Base-by-base conservation (phyloP, 2,888 invertebrate species). In the Stenodera caucasica region DNA sequence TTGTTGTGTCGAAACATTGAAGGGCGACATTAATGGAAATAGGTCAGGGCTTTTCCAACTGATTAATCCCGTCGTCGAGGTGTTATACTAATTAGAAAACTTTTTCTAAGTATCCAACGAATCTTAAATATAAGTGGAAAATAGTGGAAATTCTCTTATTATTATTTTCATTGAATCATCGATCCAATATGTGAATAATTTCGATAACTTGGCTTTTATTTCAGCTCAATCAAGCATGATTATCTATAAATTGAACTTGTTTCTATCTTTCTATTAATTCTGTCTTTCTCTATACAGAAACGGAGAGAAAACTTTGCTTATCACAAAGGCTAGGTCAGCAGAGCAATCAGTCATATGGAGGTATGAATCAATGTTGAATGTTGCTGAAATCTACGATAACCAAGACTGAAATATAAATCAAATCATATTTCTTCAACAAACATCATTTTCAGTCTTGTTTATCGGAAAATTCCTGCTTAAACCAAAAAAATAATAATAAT, bases 321-420 rank as follows among this genome's bases (percentile, higher is more conserved):
- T 80, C 78, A 80, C 80, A 76, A 80, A 80, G 78, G 80, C 80
- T 77, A 78, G 80, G 75, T 80, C 80, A 73, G 80, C 80, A 74
- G 80, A 80, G 77, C 80, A 80, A 74, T 77, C 79, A 68, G 77
- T 78, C 75, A 78, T 78, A 77, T 80, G 80, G 78, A 79, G 80
- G 78, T 80, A 80, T 75, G 77, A 69, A 69, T 72, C 64, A 63
- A 70, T 72, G 65, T 70, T 68, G 64, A 65, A 65, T 70, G 67
- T 64, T 56, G 60, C 56, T 61, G 53, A 53, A 55, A 52, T 56
- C 49, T 57, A 51, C 26, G 58, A 56, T 62, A 58, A 58, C 52
- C 62, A 53, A 62, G 50, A 62, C 62, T 54, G 59, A 63, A 60
- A 57, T 32, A 52, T 40, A 37, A 37, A 33, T 33, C 33, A 26